phyloP scores from a whole-genome alignment of 2,888 invertebrate species.

The Chouioia cunea region DNA sequence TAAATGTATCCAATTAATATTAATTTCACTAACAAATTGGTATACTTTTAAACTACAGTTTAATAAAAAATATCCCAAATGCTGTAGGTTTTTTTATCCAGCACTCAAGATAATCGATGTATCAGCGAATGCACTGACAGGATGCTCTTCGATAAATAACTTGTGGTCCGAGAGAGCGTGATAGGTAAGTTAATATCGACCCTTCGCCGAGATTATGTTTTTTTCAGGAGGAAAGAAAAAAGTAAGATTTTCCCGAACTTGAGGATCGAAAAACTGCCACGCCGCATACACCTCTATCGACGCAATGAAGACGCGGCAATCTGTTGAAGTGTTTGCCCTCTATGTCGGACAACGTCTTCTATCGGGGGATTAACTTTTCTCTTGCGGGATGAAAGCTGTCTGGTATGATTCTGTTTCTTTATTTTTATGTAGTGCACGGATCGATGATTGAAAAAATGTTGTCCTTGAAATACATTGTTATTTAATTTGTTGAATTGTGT shows the following conservation, averaged over 20 bases:
- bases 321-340: slow-evolving; percentile 50
- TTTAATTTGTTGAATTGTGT: too few relatives aligned
- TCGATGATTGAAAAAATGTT: background rate
- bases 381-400: background rate
- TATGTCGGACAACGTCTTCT: slow-evolving; percentile 45
- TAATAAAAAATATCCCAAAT: too few relatives aligned
- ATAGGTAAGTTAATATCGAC: slow-evolving; percentile 49
- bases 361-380: slow-evolving; percentile 36
- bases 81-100: too few relatives aligned
- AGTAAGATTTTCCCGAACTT: slow-evolving; percentile 55
- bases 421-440: background rate
- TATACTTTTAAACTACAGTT: too few relatives aligned
- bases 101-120: too few relatives aligned
- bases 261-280: background rate
- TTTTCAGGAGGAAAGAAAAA: slow-evolving; percentile 48
- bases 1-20: too few relatives aligned
- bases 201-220: slow-evolving; percentile 57
- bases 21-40: too few relatives aligned
- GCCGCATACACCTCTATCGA: background rate
- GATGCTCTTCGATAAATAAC: slow-evolving; percentile 22
- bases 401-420: background rate
- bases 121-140: too few relatives aligned
- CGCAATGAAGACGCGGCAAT: slow-evolving; percentile 45
- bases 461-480: background rate
- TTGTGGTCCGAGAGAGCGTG: background rate